Evolutionary conservation across 2,888 invertebrate species (phyloP), one percentile per base, ranked within the genome.

Genomic region (Mythimna albipuncta): DNA sequence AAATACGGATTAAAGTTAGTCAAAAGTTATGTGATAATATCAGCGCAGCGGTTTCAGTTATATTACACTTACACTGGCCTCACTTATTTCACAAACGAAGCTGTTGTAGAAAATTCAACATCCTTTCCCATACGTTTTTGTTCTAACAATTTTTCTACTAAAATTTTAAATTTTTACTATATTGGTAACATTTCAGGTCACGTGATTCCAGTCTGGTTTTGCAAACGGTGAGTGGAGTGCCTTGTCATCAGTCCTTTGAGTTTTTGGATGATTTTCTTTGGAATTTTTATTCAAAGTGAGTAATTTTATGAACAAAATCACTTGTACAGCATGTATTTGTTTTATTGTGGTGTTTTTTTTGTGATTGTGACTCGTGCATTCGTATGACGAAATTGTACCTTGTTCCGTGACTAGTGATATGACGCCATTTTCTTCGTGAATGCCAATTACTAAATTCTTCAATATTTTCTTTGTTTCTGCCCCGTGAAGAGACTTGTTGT

Each of bases 391-490:
- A 96, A 96, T 94, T 92, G 94, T 95, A 95, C 95, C 95, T 96
- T 95, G 95, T 95, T 96, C 95, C 94, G 94, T 95, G 95, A 95
- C 93, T 94, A 95, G 95, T 96, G 95, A 95, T 96, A 96, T 95
- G 96, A 96, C 96, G 96, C 96, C 96, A 96, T 96, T 96, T 96
- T 96, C 96, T 96, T 95, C 95, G 94, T 96, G 96, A 95, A 96
- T 96, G 95, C 96, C 96, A 96, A 95, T 96, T 95, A 96, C 91
- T 89, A 93, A 93, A 93, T 93, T 94, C 93, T 93, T 93, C 91
- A 92, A 90, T 94, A 94, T 91, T 93, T 93, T 93, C 94, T 92
- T 94, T 93, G 93, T 93, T 92, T 88, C 89, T 87, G 59, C 77
- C 77, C 65, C 75, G 68, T 72, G 70, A 79, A 75, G 72, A 77